Conservation (phyloP, 2,113 vertebrate genomes). For the Muntiacus reevesi region DNA sequence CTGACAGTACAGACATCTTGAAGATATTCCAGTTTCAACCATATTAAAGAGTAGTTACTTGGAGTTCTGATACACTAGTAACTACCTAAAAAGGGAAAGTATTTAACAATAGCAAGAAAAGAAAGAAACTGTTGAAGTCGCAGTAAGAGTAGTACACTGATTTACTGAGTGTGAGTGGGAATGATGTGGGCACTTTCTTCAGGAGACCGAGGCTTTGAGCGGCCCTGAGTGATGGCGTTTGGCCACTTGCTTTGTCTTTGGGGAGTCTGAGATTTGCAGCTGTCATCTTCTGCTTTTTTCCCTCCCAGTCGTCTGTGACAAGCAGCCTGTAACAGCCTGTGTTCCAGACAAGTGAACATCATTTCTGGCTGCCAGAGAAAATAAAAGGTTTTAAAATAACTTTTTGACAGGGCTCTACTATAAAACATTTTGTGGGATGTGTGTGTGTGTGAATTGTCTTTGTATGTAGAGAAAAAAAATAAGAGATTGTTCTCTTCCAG, state of each 20-base stretch:
- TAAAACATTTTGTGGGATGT: background rate
- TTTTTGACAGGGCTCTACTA: background rate
- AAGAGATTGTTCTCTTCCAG: background rate
- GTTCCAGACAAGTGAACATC: conserved; percentile 35
- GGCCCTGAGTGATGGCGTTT: rapidly evolving
- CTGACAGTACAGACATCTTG: background rate
- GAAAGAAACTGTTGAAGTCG: background rate
- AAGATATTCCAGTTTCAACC: background rate
- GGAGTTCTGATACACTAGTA: background rate
- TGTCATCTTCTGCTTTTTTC: background rate
- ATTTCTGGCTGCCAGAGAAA: conserved; percentile 48
- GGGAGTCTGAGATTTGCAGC: background rate
- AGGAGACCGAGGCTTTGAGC: background rate
- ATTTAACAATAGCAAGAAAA: background rate
- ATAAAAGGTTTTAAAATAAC: conserved; percentile 26
- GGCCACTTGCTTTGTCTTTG: background rate
- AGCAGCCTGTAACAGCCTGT: background rate
- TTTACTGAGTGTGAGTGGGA: background rate
- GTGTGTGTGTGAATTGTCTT: background rate
- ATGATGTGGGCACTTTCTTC: background rate
- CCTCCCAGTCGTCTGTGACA: background rate
- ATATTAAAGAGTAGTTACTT: background rate
- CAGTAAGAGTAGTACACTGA: background rate
- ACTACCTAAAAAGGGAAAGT: conserved; percentile 4
- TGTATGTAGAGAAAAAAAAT: background rate